Evolutionary conservation across 2,888 invertebrate genomes (phyloP).

Genomic region (Caenorhabditis doughertyi): DNA sequence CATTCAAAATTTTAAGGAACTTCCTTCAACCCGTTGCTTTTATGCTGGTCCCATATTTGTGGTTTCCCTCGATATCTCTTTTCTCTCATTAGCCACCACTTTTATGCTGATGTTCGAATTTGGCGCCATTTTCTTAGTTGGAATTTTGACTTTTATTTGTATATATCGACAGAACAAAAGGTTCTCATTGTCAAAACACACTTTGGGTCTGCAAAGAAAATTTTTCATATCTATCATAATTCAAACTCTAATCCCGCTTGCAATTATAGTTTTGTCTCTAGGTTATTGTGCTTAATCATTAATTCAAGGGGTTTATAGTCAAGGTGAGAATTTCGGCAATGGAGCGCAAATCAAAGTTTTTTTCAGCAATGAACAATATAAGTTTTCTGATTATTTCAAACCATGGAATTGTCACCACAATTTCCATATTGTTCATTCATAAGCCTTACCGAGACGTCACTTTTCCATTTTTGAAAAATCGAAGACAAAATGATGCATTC

Average conservation of each 20-base stretch:
- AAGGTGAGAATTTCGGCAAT: not conserved
- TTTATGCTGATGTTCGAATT: slow-evolving; percentile 4
- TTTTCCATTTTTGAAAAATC: not conserved
- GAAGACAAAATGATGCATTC: too few species aligned
- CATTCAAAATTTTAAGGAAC: not conserved
- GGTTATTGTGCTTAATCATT: not conserved
- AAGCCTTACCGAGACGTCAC: slow-evolving; percentile 24
- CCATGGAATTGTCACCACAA: slow-evolving; percentile 2
- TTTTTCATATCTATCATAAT: slow-evolving; percentile 25
- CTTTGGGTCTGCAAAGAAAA: slow-evolving; percentile 3
- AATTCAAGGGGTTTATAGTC: slow-evolving; percentile 2
- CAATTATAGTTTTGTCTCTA: slow-evolving; percentile 5
- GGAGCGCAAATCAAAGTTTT: too few species aligned
- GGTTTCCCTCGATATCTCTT: not conserved
- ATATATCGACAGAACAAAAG: not conserved
- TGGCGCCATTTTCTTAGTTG: not conserved
- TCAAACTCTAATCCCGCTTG: slow-evolving; percentile 20
- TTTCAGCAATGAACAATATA: slow-evolving; percentile 12
- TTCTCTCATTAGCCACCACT: not conserved
- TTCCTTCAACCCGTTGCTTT: slow-evolving; percentile 18
- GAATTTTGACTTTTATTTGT: too few species aligned
- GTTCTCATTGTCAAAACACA: not conserved
- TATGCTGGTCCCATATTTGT: slow-evolving; percentile 24
- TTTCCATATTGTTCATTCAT: slow-evolving; percentile 16
- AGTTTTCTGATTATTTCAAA: not conserved